Evolutionary conservation across 2,113 vertebrate genomes (phyloP), one percentile per base, ranked within the genome.

Genomic region (Gambusia affinis): DNA sequence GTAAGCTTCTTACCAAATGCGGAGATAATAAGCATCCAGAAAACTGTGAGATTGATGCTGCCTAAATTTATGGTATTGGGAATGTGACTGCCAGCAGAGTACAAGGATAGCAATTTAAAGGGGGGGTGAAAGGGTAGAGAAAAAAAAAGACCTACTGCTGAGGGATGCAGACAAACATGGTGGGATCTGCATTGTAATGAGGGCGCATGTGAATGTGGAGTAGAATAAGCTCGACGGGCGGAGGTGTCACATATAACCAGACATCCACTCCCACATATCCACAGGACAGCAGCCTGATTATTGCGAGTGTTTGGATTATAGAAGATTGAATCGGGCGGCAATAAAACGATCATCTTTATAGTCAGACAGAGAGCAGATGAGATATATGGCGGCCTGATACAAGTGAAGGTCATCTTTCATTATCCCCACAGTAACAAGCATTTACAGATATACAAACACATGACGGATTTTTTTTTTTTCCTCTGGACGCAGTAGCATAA

Each of bases 401-500:
- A 63, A 78, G 79, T 70, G 87, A 93, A 92, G 89, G 91, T 89
- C 89, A 84, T 79, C 76, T 85, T 86, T 89, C 78, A 91, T 91
- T 86, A 86, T 73, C 70, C 84, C 70, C 83, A 82, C 72, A 72
- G 60, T 15, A 31, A 22, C 29, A 22, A 31, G 29, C 61, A 27
- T 22, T 31, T 63, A 17, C 7, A 39, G 24, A 39, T 67, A 24
- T 67, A 57, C 51, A n/a, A n/a, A 57, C 51, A n/a, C 2, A n/a
- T n/a, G 24, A n/a, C 10, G 10, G 24, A 11, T 0, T 3, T 57
- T 57, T 8, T 8, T 54, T 10, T 54, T 54, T 44, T 5, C 12
- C 10, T 42, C 12, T 39, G 2, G 12, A 51, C 19, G 47, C 1
- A 24, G 51, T 10, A 10, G 51, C 19, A n/a, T 10, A 10, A 57